These are phyloP conservation scores for Mus pahari DNA, from an alignment of 2,113 vertebrate genomes.

Conservation along the genomic window DNA sequence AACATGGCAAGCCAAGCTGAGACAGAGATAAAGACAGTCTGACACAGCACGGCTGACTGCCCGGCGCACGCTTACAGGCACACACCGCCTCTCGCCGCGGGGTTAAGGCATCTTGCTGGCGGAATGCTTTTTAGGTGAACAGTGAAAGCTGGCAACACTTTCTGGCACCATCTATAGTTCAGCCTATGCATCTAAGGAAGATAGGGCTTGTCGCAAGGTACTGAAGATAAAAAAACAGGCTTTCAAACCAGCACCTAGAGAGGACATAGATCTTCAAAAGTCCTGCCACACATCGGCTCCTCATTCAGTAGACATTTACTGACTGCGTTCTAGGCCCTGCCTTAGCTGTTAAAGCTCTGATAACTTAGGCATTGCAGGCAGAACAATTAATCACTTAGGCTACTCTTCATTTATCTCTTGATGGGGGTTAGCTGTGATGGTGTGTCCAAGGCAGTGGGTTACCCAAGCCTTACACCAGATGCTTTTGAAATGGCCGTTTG, in stretches of 20 bases:
- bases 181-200: slow-evolving; percentile 9
- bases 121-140: not conserved
- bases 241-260: not conserved
- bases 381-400: not conserved
- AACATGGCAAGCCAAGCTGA: slow-evolving; percentile 46
- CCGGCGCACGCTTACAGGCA: not conserved
- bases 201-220: not conserved
- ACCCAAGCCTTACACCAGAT: slow-evolving; percentile 7
- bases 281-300: not conserved
- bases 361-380: not conserved
- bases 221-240: slow-evolving; percentile 36
- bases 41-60: slow-evolving; percentile 32
- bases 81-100: not conserved
- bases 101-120: not conserved
- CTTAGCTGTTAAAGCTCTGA: not conserved
- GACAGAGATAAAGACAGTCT: slow-evolving; percentile 49
- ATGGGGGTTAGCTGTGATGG: slow-evolving; percentile 6
- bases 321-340: not conserved
- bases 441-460: not conserved
- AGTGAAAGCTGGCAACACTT: slow-evolving; percentile 2
- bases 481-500: slow-evolving; percentile 32
- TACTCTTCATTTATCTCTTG: not conserved
- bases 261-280: not conserved
- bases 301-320: not conserved
- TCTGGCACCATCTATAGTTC: slow-evolving; percentile 13